Evolutionary conservation across 2,797 vertebrate genomes (phyloP).

Genomic region (Melanotaenia nigrans): DNA sequence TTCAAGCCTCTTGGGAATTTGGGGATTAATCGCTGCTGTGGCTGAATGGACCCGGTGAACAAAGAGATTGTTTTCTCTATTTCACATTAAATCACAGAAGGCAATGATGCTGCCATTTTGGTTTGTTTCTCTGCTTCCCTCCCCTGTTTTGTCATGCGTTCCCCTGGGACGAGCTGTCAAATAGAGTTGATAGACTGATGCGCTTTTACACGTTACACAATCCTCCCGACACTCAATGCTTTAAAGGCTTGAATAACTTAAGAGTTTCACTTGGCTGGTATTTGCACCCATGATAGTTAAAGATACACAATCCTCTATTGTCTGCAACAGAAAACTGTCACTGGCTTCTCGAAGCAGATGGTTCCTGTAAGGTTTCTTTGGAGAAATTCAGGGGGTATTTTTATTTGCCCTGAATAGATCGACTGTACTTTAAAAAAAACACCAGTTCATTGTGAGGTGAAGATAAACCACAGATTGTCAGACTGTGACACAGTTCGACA

Average conservation of each 20-base stretch:
- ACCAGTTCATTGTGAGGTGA: background rate
- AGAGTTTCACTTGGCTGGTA: constrained; percentile 27
- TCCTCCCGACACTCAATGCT: constrained; percentile 24
- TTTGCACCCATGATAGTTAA: constrained; percentile 23
- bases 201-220: constrained; percentile 16
- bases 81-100: background rate
- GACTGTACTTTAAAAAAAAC: background rate
- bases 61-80: constrained; percentile 2
- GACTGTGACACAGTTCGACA: background rate
- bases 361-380: background rate
- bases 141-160: background rate
- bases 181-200: constrained; percentile 26
- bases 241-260: constrained; percentile 27
- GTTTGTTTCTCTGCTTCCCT: constrained; percentile 1
- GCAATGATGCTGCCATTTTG: background rate
- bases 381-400: background rate
- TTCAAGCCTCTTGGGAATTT: constrained; percentile 24
- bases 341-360: constrained; percentile 14
- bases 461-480: background rate
- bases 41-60: constrained; percentile 1
- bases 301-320: background rate
- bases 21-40: constrained; percentile 13
- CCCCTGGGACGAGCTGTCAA: constrained; percentile 30
- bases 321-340: background rate
- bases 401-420: background rate